Base-by-base conservation (phyloP, 1,140 invertebrate genomes). In the Drosophila paulistorum region DNA sequence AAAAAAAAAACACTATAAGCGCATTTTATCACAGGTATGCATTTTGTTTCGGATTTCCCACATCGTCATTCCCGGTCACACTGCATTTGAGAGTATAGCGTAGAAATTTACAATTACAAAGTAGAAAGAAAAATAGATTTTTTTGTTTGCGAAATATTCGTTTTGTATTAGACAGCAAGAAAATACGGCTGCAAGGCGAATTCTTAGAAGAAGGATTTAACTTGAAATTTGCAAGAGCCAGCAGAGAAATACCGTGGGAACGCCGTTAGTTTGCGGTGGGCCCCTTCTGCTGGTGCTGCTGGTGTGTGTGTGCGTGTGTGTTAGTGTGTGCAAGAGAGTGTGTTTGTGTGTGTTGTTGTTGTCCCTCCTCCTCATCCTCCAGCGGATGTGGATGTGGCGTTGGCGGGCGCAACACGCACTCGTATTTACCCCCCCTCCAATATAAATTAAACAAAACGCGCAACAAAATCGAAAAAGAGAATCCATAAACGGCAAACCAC, bases 381-480 rank as follows among this genome's bases (percentile, higher is more conserved):
- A 59, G 35, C 57, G 45, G 45, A 74, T 74, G 62, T 83, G 82
- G 51, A 85, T 85, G 82, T 82, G 82, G 82, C 83, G 83, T 87
- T 87, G 82, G 82, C 83, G 79, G 72, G 63, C 63, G 65, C 66
- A 54, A 41, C 57, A 59, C 33, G 57, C 57, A 59, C 57, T 61
- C 42, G 66, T 23, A 51, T 51, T 51, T 23, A 51, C 17, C 20
- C 20, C 20, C 45, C 45, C 45, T 17, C 35, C 35, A 37, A 37
- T 23, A 51, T 23, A 51, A 23, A 51, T 51, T 51, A 51, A 51
- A 14, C 17, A 51, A 51, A 51, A 51, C 45, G 45, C 45, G 20
- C 45, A 72, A 69, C 45, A 67, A 69, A 75, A 58, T 69, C 45
- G 20, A 64, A 70, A 30, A 41, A 65, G 68, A 60, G 14, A 33